Conservation (phyloP, 2,888 invertebrate species). For the Amiota minor region DNA sequence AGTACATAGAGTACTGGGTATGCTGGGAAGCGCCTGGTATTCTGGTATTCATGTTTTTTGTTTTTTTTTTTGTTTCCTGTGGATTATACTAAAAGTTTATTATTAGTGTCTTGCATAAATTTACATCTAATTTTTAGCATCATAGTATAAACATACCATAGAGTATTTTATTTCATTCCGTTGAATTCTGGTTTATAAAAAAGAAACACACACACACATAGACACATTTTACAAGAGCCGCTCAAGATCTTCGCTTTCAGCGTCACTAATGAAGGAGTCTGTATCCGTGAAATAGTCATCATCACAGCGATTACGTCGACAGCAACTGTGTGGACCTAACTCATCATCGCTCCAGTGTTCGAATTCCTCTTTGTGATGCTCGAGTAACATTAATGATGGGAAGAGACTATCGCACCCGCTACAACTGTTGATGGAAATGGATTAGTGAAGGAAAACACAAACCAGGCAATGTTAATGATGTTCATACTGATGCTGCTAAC, state of each 20-base stretch:
- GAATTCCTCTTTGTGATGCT: constrained; percentile 88
- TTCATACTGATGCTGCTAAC: background rate
- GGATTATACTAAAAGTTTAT: too few relatives aligned
- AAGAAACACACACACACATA: too few relatives aligned
- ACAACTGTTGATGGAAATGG: constrained; percentile 76
- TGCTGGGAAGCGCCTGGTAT: constrained; percentile 9
- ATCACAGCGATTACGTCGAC: constrained; percentile 71
- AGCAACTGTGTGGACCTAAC: constrained; percentile 75
- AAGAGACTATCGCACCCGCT: constrained; percentile 87
- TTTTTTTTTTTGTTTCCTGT: background rate
- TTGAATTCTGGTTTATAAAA: too few relatives aligned
- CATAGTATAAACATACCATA: background rate
- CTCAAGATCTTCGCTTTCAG: constrained; percentile 79
- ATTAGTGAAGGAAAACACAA: background rate
- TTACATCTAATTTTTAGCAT: background rate
- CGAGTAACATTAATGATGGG: constrained; percentile 84
- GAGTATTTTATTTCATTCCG: too few relatives aligned
- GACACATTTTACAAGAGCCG: constrained; percentile 77
- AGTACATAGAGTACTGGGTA: background rate
- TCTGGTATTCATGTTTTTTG: background rate
- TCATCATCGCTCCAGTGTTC: constrained; percentile 86
- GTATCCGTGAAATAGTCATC: constrained; percentile 76
- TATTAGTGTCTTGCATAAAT: too few relatives aligned
- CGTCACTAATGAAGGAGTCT: constrained; percentile 79
- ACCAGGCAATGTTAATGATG: background rate